phyloP scores from a whole-genome alignment of 2,113 vertebrate species.

The Podocnemis expansa region DNA sequence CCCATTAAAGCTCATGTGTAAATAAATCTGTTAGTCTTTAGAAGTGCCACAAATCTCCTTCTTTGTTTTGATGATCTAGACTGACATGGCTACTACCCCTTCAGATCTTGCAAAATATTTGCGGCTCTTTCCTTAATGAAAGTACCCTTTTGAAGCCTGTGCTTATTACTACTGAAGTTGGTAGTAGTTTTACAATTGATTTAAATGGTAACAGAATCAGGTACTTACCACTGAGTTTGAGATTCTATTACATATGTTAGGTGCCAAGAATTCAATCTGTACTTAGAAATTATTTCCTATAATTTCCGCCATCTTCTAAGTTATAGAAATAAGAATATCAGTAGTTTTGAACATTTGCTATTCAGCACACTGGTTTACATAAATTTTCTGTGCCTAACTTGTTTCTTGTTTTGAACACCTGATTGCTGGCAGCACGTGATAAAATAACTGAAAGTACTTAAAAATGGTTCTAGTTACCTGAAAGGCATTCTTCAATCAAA shows the following conservation, averaged over 20 bases:
- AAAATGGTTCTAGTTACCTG: background rate
- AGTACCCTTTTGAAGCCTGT: background rate
- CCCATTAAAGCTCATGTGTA: too few relatives aligned
- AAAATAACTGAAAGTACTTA: background rate
- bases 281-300: background rate
- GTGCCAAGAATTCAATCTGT: background rate
- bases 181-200: background rate
- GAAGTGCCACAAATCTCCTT: too few relatives aligned
- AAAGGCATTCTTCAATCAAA: background rate
- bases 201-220: background rate
- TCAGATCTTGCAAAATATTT: too few relatives aligned
- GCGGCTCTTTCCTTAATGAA: background rate
- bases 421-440: background rate
- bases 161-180: background rate
- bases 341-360: background rate
- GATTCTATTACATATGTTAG: background rate
- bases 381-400: background rate
- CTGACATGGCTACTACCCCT: background rate
- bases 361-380: background rate
- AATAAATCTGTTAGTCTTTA: too few relatives aligned
- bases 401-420: background rate
- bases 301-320: background rate
- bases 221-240: background rate
- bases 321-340: background rate
- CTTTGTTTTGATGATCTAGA: too few relatives aligned